Evolutionary conservation across 2,113 vertebrate species (phyloP), one percentile per base, ranked within the genome.

Genomic region (Halcyon malimbica): DNA sequence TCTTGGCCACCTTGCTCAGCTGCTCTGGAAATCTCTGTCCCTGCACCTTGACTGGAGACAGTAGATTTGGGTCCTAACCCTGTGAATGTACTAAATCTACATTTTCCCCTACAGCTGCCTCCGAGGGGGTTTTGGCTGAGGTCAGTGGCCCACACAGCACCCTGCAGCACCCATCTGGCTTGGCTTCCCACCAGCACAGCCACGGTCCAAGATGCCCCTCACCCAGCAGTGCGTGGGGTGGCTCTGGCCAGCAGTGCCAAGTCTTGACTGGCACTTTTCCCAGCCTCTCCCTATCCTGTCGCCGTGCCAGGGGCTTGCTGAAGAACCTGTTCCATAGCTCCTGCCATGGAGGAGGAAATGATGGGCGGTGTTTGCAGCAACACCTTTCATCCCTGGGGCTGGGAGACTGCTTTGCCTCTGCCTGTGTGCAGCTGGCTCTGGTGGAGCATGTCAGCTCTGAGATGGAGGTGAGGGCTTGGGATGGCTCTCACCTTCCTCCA

Each of bases 141-240:
- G 46, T 71, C 28, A 50, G 60, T 44, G 60, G 23, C 35, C 25
- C 68, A 37, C 59, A 23, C 8, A 16, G 71, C 80, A 80, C 65
- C 56, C 28, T 64, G 13, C 44, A 37, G 69, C 75, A 84, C 33
- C 10, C 63, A 48, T 54, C 46, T 16, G 1, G 16, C 39, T 80
- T 20, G 1, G 65, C 37, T 82, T 60, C 37, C 28, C 4, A 0
- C 15, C 2, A 3, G 29, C 57, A 46, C 10, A 24, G 53, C 21
- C 1, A 1, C 46, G 60, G 33, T 59, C 46, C 5, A 44, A 4
- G 28, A 65, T 68, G 48, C 26, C 56, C 53, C 60, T 56, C 42
- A 80, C 71, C 48, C 0, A 1, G 37, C 0, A 0, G 50, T 1
- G 0, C 6, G 0, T 1, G 3, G 54, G 82, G 63, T 0, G 8